Evolutionary conservation across 2,888 invertebrate species (phyloP).

Genomic region (Actias luna): DNA sequence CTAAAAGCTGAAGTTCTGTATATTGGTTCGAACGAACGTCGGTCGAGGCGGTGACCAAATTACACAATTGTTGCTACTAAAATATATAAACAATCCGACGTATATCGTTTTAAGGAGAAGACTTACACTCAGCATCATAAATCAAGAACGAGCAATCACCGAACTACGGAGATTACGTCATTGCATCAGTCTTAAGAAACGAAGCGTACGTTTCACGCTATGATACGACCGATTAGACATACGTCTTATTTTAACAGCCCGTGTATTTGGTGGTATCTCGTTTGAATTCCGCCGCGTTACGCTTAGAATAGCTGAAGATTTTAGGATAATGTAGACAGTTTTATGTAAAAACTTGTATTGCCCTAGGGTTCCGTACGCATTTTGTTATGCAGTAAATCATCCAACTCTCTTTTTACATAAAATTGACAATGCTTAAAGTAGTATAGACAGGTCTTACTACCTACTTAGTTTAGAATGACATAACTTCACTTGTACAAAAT

Average conservation of each 20-base stretch:
- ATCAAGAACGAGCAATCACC: not conserved
- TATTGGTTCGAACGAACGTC: too few species aligned
- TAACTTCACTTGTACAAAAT: too few species aligned
- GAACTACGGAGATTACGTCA: slow-evolving; percentile 6
- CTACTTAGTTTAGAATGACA: too few species aligned
- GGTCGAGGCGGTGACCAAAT: too few species aligned
- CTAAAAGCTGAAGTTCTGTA: too few species aligned
- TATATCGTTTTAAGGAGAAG: not conserved
- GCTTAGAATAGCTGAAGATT: not conserved
- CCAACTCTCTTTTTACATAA: too few species aligned
- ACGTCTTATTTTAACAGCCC: slow-evolving; percentile 56
- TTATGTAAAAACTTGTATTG: not conserved
- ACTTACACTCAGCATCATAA: not conserved
- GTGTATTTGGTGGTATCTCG: slow-evolving; percentile 37
- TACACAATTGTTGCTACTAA: too few species aligned
- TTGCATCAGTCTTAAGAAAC: slow-evolving; percentile 29
- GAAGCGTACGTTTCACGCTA: slow-evolving; percentile 47
- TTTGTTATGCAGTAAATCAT: too few species aligned
- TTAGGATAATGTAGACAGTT: not conserved
- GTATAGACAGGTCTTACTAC: too few species aligned
- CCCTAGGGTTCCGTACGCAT: too few species aligned
- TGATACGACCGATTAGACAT: slow-evolving; percentile 50
- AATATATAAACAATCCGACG: not conserved
- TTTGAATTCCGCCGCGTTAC: not conserved
- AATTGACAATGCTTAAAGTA: too few species aligned